Evolutionary conservation across 2,797 vertebrate species (phyloP), one percentile per base, ranked within the genome.

Genomic region (Typhlichthys subterraneus): DNA sequence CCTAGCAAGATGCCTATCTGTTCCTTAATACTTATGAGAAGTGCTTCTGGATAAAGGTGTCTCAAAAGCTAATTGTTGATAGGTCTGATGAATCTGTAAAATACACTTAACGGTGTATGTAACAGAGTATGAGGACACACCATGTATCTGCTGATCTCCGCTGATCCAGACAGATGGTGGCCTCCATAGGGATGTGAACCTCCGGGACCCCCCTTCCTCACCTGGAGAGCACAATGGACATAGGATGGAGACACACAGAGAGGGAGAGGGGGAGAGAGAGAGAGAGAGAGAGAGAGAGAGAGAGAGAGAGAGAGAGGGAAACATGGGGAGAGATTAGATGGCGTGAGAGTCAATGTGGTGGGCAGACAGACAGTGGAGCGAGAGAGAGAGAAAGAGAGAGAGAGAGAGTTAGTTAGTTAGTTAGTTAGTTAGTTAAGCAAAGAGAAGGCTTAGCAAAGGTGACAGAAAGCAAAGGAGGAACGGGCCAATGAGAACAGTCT

Each of bases 81-180:
- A 53, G 12, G 48, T 50, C 15, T 10, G 23, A 53, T 15, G 14
- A 17, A 0, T 10, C 8, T 19, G 10, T 12, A 1, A 29, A 23
- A 12, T 12, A 17, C 17, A 8, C 13, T 33, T 1, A 14, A 33
- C 1, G n/a, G 11, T 12, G 9, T 33, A 48, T 8, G 15, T 17
- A 17, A 17, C 15, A 1, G 13, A 53, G 11, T 49, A 54, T 1
- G 51, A 13, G 4, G 15, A 63, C 0, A 94, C 91, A 98, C 97
- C 94, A 94, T 91, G 71, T 98, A 97, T 85, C 97, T 92, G 79
- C 94, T 91, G 87, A 94, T 89, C 19, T 99, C 97, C 9, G 92
- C 88, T 0, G 94, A 91, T 63, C 93, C 94, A 1, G 95, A 95
- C 48, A 96, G 89, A 67, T 96, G 94, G 66, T 96, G 91, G 0